Conservation (phyloP, 2,888 invertebrate genomes). For the Orgyia antiqua region DNA sequence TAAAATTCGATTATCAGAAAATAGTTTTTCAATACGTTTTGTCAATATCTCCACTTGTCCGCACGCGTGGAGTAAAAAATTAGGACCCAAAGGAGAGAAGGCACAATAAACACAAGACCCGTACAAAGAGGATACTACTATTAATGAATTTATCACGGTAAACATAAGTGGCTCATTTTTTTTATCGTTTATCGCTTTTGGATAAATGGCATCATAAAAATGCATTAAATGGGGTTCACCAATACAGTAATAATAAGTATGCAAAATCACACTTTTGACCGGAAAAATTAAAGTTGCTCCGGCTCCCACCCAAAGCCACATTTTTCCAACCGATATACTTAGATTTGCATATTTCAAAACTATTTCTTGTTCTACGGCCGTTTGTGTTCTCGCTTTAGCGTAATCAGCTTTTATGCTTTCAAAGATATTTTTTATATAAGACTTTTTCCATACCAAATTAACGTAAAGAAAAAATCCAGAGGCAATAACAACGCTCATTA, state of each 20-base stretch:
- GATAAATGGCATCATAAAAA: not conserved
- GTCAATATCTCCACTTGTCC: not conserved
- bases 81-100: not conserved
- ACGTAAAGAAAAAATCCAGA: no score
- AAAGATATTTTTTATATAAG: not conserved
- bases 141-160: no score
- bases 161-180: no score
- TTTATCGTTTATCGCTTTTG: no score
- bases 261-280: not conserved
- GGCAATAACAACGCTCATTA: no score
- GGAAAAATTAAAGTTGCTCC: not conserved
- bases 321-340: not conserved
- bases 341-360: not conserved
- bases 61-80: not conserved
- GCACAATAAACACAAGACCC: not conserved
- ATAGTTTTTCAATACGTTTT: not conserved
- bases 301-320: not conserved
- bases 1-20: no score
- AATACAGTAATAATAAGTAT: not conserved
- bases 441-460: not conserved
- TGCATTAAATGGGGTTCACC: not conserved
- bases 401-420: not conserved
- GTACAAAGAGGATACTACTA: not conserved
- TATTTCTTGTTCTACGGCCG: not conserved
- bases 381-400: not conserved